phyloP scores from a whole-genome alignment of 2,797 vertebrate genomes.

The Scyliorhinus canicula region DNA sequence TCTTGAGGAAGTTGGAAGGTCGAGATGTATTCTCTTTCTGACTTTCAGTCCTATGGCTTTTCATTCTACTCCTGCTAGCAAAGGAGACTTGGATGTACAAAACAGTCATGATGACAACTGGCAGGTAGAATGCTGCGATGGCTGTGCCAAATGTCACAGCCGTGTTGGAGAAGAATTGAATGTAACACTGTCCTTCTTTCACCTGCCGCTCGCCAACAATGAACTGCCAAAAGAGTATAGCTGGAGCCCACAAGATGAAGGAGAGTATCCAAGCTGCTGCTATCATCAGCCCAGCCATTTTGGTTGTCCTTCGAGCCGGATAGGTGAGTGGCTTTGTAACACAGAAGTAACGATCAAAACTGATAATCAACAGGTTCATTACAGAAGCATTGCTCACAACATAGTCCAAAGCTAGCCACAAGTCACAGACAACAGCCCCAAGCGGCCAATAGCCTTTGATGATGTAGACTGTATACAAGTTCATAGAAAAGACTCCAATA shows the following conservation, averaged over 20 bases:
- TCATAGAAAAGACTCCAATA: slow-evolving; percentile 96
- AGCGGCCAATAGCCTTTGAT: slow-evolving; percentile 95
- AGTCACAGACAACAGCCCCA: slow-evolving; percentile 86
- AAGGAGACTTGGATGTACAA: slow-evolving; percentile 93
- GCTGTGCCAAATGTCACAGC: slow-evolving; percentile 91
- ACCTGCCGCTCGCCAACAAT: slow-evolving; percentile 81
- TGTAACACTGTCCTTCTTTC: slow-evolving; percentile 71
- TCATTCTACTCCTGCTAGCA: slow-evolving; percentile 89
- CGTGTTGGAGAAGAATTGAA: slow-evolving; percentile 94
- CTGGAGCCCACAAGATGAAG: slow-evolving; percentile 94
- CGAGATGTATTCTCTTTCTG: slow-evolving; percentile 63
- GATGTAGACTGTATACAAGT: slow-evolving; percentile 90
- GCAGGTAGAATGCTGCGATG: slow-evolving; percentile 95
- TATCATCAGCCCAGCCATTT: slow-evolving; percentile 96
- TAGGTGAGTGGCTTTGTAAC: slow-evolving; percentile 95
- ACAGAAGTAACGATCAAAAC: slow-evolving; percentile 96
- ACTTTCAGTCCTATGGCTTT: slow-evolving; percentile 66
- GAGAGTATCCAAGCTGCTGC: slow-evolving; percentile 89
- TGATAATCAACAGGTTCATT: slow-evolving; percentile 97
- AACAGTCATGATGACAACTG: slow-evolving; percentile 95
- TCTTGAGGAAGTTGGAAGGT: slow-evolving; percentile 69
- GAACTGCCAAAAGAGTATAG: slow-evolving; percentile 98
- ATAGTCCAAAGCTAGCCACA: slow-evolving; percentile 94
- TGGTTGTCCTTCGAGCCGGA: slow-evolving; percentile 87
- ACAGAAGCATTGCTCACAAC: slow-evolving; percentile 95